Evolutionary conservation across 1,140 invertebrate species (phyloP), one percentile per base, ranked within the genome.

Genomic region (Drosophila subobscura): DNA sequence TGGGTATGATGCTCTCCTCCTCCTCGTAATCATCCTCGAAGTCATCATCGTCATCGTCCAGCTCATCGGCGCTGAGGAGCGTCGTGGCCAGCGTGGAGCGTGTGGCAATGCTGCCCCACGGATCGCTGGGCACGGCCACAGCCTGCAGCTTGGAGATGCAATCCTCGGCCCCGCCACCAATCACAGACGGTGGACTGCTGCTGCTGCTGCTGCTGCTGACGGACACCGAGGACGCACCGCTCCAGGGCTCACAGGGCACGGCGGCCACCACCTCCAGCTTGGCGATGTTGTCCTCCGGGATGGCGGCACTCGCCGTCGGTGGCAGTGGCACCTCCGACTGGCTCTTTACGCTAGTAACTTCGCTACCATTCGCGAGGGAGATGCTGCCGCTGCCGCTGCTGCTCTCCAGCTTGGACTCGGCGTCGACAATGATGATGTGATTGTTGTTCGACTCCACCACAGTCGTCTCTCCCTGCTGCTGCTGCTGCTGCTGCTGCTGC

Each of bases 1-100:
- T 91, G 56, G 91, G 88, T 74, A 92, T 91, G 45, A 91, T 91
- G 68, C 90, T 92, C 55, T 92, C 92, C 54, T 92, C 92, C 70
- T 92, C 92, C 68, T 92, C 91, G 53, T 93, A 92, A 41, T 93
- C 93, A 65, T 93, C 93, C 49, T 93, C 93, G 27, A 93, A 93
- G 57, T 93, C 93, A 65, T 93, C 93, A 29, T 93, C 92, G 52
- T 93, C 93, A 51, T 93, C 92, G 53, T 92, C 91, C 56, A 91
- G 46, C 52, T 93, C 92, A 59, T 93, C 92, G 37, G 90, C 79
- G 12, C 92, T 92, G 3, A 93, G 88, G 40, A 93, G 75, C 5
- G 92, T 92, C 10, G 93, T 93, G 7, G 92, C 92, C 29, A 93
- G 76, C 12, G 92, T 92, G 2, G 92, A 92, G 16, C 92, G 91